Base-by-base conservation (phyloP, 2,113 vertebrate species). In the Cochlearius cochlearius region DNA sequence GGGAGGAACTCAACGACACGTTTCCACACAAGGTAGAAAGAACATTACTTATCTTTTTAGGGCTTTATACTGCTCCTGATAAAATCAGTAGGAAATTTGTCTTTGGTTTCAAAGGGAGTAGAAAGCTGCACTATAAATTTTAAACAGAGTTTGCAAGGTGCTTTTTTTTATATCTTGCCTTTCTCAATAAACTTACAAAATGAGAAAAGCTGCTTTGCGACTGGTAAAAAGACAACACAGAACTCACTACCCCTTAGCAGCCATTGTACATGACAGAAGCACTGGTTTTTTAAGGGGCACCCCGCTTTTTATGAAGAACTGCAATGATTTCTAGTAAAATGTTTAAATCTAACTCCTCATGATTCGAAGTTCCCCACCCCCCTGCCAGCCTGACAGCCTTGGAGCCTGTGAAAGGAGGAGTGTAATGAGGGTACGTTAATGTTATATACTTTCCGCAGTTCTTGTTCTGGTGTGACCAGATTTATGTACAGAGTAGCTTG, bases 381-480 rank as follows among this genome's bases (percentile, higher is more conserved):
- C 0, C 16, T 25, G 39, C 38, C 75, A 90, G 81, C 32, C 59
- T 91, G 93, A 52, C 71, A 95, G 72, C 30, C 58, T 60, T 68
- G 56, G 43, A 95, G 64, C 22, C 52, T 82, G 39, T 72, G 76
- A 94, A 93, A 92, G 60, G 43, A 91, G 39, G 76, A 96, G 91
- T 78, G 88, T 84, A 94, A 94, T 62, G 66, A 94, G 64, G 41
- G 75, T 68, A 92, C 5, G 94, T 88, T 95, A 94, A 94, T 21
- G 43, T 47, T 77, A 67, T 72, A 75, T 30, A 71, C 79, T 96
- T 96, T 89, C 88, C 88, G 91, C 83, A 86, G 86, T 27, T 83
- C 94, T 96, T 83, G 41, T 86, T 94, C 73, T 93, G 73, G 81
- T 94, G 88, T 86, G 89, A 94, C 60, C 73, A 92, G 91, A 96